Evolutionary conservation across 1,140 invertebrate genomes (phyloP).

Genomic region (Oreohelix idahoensis): DNA sequence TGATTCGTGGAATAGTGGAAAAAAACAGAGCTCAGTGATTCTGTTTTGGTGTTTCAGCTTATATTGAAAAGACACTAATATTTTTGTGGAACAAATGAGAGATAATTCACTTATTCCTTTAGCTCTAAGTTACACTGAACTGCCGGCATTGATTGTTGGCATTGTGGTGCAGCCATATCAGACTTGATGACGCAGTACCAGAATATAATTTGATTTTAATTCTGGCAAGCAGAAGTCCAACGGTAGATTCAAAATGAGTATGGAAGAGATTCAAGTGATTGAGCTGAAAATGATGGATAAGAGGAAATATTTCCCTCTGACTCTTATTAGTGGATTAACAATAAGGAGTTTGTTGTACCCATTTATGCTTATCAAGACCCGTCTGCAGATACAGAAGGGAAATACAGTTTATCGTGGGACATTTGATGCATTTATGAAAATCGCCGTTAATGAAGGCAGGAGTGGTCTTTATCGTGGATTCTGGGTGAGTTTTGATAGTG

Average conservation of each 20-base stretch:
- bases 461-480: slow-evolving; percentile 94
- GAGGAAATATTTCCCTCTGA: slow-evolving; percentile 91
- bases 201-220: too few relatives aligned
- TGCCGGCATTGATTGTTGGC: too few relatives aligned
- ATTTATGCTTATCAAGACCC: slow-evolving; percentile 95
- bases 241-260: not conserved
- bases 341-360: slow-evolving; percentile 94
- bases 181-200: too few relatives aligned
- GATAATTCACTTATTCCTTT: too few relatives aligned
- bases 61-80: too few relatives aligned
- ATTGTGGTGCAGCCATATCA: too few relatives aligned
- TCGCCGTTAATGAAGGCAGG: slow-evolving; percentile 88
- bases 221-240: too few relatives aligned
- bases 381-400: slow-evolving; percentile 82
- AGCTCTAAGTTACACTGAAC: too few relatives aligned
- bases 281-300: slow-evolving; percentile 99
- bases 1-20: too few relatives aligned
- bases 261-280: slow-evolving; percentile 76
- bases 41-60: too few relatives aligned
- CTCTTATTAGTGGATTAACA: slow-evolving; percentile 88
- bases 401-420: slow-evolving; percentile 85
- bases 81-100: too few relatives aligned
- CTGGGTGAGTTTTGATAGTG: slow-evolving; percentile 80
- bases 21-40: too few relatives aligned
- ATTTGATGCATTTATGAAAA: slow-evolving; percentile 92